Conservation (phyloP, 1,140 invertebrate species). For the Scaptodrosophila lebanonensis region DNA sequence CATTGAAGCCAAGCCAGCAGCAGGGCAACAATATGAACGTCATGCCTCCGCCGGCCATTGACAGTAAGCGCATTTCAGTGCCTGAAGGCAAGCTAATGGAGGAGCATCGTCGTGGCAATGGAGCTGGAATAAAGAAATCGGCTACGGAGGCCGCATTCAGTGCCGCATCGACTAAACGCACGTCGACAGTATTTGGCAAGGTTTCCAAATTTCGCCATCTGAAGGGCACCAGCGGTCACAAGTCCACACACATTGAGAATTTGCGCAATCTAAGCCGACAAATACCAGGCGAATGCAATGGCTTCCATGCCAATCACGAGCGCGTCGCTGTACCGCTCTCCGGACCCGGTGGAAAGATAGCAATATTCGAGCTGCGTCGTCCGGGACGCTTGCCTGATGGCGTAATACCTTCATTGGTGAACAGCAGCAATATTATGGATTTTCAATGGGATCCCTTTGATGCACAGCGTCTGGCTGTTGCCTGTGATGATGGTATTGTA, state of each 20-base stretch:
- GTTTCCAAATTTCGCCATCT: conserved; percentile 95
- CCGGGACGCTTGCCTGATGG: conserved; percentile 86
- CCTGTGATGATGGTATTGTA: conserved; percentile 93
- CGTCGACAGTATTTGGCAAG: conserved; percentile 91
- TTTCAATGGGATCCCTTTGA: conserved; percentile 96
- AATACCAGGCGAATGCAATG: conserved; percentile 95
- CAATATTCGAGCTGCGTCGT: conserved; percentile 89
- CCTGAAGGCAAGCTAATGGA: conserved; percentile 68
- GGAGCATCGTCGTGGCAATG: conserved; percentile 53
- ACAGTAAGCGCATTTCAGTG: conserved; percentile 69
- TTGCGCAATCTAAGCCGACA: conserved; percentile 92
- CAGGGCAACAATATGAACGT: conserved; percentile 22
- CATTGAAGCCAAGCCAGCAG: conserved; percentile 51
- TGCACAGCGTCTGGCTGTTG: conserved; percentile 87
- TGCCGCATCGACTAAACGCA: conserved; percentile 83
- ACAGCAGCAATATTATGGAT: conserved; percentile 92
- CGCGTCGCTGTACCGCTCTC: conserved; percentile 91
- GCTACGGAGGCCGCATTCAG: conserved; percentile 80
- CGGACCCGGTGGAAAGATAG: conserved; percentile 92
- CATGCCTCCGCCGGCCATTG: conserved; percentile 13
- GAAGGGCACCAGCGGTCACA: conserved; percentile 92
- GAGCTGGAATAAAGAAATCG: conserved; percentile 55
- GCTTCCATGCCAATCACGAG: conserved; percentile 91
- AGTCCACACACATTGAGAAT: conserved; percentile 94
- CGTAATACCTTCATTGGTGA: conserved; percentile 90